Evolutionary conservation across 2,888 invertebrate species (phyloP).

Genomic region (Lysandra coridon): DNA sequence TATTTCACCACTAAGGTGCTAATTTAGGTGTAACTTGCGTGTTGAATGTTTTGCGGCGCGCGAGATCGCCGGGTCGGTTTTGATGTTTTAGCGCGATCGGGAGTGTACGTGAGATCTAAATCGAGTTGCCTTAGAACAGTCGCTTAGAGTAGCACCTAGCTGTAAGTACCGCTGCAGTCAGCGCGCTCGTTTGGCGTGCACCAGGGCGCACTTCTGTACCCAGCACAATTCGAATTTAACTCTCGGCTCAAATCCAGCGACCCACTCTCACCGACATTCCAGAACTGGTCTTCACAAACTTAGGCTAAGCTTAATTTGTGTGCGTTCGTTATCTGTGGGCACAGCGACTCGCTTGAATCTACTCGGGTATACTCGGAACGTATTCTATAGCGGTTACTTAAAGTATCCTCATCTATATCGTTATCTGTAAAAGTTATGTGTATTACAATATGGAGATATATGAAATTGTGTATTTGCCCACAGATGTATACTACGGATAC

Average conservation of each 20-base stretch:
- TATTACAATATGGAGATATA: neutral
- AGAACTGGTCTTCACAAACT: slow-evolving; percentile 46
- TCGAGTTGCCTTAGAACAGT: slow-evolving; percentile 30
- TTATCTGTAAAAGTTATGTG: slow-evolving; percentile 1
- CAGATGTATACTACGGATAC: slow-evolving; percentile 35
- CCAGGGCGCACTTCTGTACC: slow-evolving; percentile 29
- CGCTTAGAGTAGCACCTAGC: slow-evolving; percentile 27
- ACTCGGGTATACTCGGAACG: slow-evolving; percentile 1
- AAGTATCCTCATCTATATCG: slow-evolving; percentile 14
- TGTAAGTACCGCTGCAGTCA: neutral
- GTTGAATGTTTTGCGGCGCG: slow-evolving; percentile 24
- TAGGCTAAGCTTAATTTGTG: slow-evolving; percentile 32
- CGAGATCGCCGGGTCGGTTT: slow-evolving; percentile 13
- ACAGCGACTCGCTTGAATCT: neutral
- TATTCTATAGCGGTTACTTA: slow-evolving; percentile 2
- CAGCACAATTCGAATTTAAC: slow-evolving; percentile 29
- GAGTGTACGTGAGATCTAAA: slow-evolving; percentile 1
- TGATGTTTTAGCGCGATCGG: neutral
- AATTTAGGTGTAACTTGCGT: slow-evolving; percentile 59
- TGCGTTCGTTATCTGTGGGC: slow-evolving; percentile 40
- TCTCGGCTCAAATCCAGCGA: slow-evolving; percentile 19
- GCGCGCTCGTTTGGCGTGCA: neutral
- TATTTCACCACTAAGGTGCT: slow-evolving; percentile 73
- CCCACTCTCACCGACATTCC: slow-evolving; percentile 62
- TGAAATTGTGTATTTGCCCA: slow-evolving; percentile 33